Evolutionary conservation across 2,888 invertebrate species (phyloP), one percentile per base, ranked within the genome.

Genomic region (Callimorpha dominula): DNA sequence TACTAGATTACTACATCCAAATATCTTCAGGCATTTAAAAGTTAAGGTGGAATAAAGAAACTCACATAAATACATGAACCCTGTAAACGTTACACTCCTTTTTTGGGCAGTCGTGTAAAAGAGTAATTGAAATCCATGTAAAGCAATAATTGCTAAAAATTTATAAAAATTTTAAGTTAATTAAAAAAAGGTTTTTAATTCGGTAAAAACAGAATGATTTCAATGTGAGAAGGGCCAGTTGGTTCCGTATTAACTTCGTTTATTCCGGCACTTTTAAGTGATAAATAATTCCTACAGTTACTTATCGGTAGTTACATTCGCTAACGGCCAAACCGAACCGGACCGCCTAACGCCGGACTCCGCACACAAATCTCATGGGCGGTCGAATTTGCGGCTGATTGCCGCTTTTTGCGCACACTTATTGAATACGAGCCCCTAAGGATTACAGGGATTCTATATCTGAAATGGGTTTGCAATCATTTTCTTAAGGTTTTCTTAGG

Each of bases 401-500:
- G 85, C 80, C 81, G 83, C 78, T 88, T 89, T 88, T 89, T 88
- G 86, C 80, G 68, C 78, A 76, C 79, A 81, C 78, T 86, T 88
- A 88, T 89, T 88, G 87, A 88, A 88, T 82, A 79, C 78, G 76
- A 71, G 73, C 75, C 86, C 77, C 85, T 52, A 17, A 84, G 86
- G 85, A 81, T 82, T 82, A 77, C 68, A 78, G 77, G 80, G 83
- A 67, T 77, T 76, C 76, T 78, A 72, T 83, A 79, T 82, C 78
- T 78, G 62, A 64, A 72, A 72, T 75, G 69, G 46, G 49, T 75
- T 75, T 73, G 70, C 42, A 64, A 12, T 11, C 43, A 31, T 78
- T 75, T 74, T 77, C 77, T 68, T 72, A 46, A 52, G 42, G 65
- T 72, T 73, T 77, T 73, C 60, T 67, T 68, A 68, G 43, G 31